Evolutionary conservation across 35 echinoderm and acorn worm genomes (phyloP).

Genomic region (Amphiura filiformis): DNA sequence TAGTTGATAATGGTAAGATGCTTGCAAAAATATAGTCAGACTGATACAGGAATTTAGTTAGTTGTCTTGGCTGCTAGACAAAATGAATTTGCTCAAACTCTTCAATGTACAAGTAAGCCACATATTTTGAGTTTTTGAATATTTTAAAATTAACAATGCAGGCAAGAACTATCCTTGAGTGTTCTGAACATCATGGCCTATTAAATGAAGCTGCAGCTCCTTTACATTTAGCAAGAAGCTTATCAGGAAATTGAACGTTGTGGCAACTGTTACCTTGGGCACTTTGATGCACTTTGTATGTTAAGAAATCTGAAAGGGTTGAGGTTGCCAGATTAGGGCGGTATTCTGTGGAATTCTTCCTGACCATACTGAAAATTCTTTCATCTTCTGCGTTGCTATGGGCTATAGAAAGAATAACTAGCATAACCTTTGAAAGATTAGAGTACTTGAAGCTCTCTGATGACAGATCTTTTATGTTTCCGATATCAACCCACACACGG

Average conservation of each 20-base stretch:
- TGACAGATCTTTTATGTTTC: constrained; percentile 50
- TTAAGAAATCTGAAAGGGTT: constrained; percentile 49
- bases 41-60: too few relatives aligned
- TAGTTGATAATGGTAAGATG: too few relatives aligned
- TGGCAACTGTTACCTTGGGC: constrained; percentile 20
- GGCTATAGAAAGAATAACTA: constrained; percentile 49
- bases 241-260: constrained; percentile 25
- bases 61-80: too few relatives aligned
- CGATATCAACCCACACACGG: constrained; percentile 42
- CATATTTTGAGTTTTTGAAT: too few relatives aligned
- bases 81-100: too few relatives aligned
- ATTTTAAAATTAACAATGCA: too few relatives aligned
- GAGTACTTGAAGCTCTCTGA: constrained; percentile 45
- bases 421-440: constrained; percentile 53
- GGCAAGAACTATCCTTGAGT: too few relatives aligned
- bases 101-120: too few relatives aligned
- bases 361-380: constrained; percentile 55
- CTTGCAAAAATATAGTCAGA: too few relatives aligned
- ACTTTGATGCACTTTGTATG: constrained; percentile 22
- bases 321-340: constrained; percentile 33
- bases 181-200: too few relatives aligned
- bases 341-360: constrained; percentile 67
- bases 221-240: constrained; percentile 41
- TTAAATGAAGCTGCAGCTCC: constrained; percentile 1
- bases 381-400: constrained; percentile 69